Evolutionary conservation across 2,113 vertebrate genomes (phyloP).

Genomic region (Sus scrofa): T2T-Sscrofa CM000830.6:130555001-130555500

Average conservation of each 20-base stretch:
- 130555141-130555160: neutral
- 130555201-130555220: neutral
- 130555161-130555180: neutral
- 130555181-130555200: neutral
- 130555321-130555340: constrained; percentile 34
- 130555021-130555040: neutral
- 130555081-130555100: neutral
- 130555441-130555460: neutral
- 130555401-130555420: neutral
- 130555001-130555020: neutral
- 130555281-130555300: neutral
- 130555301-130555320: constrained; percentile 44
- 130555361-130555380: neutral
- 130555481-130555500: neutral
- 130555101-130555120: neutral
- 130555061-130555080: neutral
- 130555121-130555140: constrained; percentile 6
- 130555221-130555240: neutral
- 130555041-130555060: neutral
- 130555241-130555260: neutral
- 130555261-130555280: constrained; percentile 31
- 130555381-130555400: neutral
- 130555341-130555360: constrained; percentile 13
- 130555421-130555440: neutral
- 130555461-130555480: neutral